Base-by-base conservation (phyloP, 2,113 vertebrate species). In the Arenaria interpres region DNA sequence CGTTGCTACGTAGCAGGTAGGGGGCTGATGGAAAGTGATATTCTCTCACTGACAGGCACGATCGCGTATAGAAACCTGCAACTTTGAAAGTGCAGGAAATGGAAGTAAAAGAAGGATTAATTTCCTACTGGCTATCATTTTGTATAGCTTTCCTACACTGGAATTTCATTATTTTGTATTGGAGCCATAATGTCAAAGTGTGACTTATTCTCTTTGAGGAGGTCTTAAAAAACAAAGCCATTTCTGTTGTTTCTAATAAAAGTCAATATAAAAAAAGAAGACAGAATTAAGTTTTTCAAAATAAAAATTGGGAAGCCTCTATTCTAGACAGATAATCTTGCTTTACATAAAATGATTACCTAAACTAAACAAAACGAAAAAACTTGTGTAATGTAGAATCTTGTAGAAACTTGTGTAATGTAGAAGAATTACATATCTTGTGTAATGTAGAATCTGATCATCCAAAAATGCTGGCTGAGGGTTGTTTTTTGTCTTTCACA, bases 111-210 rank as follows among this genome's bases (percentile, higher is more conserved):
- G 62, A 85, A 86, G 76, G 73, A 80, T 83, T 79, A 32, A 73
- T 95, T 93, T 89, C 68, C 78, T 92, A 51, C 68, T 68, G 54
- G 66, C 62, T 90, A 48, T 88, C 35, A 57, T 57, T 91, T 69
- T 33, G 27, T 88, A 53, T 43, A 6, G 25, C 62, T 94, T 92
- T 86, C 45, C 46, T 86, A 48, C 39, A 43, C 0, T 80, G 66
- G 72, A 84, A 89, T 96, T 69, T 69, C 64, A 48, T 86, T 94
- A 60, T 48, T 94, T 80, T 89, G 45, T 79, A 92, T 73, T 84
- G 37, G 45, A 92, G 89, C 67, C 27, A 21, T 96, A 74, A 73
- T 3, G 19, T 79, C 72, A 20, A 76, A 59, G 27, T 71, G 50
- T 69, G 37, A 45, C 56, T 78, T 81, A 51, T 0, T 72, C 14